These are phyloP conservation scores for Oncorhynchus masou DNA, from an alignment of 2,113 vertebrate species.

Conservation along the genomic window DNA sequence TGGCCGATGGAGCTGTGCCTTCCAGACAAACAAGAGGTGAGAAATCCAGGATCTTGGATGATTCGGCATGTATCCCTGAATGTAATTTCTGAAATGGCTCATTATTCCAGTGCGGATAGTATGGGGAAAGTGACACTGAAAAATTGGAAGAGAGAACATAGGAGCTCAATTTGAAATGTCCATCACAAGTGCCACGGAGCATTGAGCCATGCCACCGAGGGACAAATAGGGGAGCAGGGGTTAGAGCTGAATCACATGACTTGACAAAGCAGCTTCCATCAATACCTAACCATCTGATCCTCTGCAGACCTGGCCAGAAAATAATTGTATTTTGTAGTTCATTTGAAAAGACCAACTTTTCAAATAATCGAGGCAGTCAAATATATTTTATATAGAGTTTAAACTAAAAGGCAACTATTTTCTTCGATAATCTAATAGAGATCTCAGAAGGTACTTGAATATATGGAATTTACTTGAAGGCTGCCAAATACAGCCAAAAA, in stretches of 20 bases:
- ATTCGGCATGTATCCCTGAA: conserved; percentile 56
- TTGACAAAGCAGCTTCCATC: conserved; percentile 10
- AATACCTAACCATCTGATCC: too few relatives aligned
- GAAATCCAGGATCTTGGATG: conserved; percentile 55
- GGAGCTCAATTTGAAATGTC: conserved; percentile 60
- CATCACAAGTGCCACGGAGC: conserved; percentile 62
- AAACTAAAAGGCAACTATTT: too few relatives aligned
- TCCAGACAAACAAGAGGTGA: conserved; percentile 39
- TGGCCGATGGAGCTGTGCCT: conserved; percentile 60
- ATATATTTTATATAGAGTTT: too few relatives aligned
- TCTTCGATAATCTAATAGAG: too few relatives aligned
- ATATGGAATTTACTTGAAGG: too few relatives aligned
- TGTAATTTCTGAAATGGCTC: conserved; percentile 67
- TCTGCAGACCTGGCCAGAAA: too few relatives aligned
- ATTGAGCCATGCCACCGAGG: conserved; percentile 65
- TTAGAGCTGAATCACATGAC: conserved; percentile 46
- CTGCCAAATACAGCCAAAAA: too few relatives aligned
- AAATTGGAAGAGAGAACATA: conserved; percentile 49
- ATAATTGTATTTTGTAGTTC: too few relatives aligned
- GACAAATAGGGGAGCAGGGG: conserved; percentile 65
- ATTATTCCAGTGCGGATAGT: conserved; percentile 54
- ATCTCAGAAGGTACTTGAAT: too few relatives aligned
- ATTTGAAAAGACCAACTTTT: too few relatives aligned
- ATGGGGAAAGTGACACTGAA: conserved; percentile 12
- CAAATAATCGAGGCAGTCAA: too few relatives aligned